Conservation (phyloP, 2,113 vertebrate genomes). For the Astur gentilis region DNA sequence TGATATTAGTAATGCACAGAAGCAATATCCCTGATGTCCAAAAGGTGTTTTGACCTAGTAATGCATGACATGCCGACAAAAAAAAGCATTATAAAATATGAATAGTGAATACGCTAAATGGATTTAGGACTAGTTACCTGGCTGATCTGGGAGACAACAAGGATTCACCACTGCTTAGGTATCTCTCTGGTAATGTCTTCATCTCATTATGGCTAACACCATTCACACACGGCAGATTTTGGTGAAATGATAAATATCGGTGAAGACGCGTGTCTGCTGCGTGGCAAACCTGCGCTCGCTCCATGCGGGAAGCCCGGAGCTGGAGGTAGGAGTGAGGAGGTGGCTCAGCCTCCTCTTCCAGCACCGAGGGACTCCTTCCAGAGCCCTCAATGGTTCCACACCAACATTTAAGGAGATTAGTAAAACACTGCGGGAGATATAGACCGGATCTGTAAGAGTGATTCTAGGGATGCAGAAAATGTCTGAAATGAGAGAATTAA, state of each 20-base stretch:
- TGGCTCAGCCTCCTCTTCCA: background rate
- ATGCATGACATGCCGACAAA: background rate
- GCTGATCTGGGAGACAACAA: background rate
- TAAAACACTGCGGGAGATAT: background rate
- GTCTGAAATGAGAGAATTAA: conserved; percentile 30
- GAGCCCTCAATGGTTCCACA: background rate
- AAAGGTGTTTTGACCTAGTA: background rate
- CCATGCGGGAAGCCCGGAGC: background rate
- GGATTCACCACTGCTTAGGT: background rate
- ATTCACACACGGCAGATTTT: background rate
- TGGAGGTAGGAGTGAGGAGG: background rate
- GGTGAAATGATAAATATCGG: background rate
- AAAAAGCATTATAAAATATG: background rate
- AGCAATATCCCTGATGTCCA: background rate
- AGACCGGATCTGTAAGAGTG: background rate
- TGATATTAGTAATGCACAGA: background rate
- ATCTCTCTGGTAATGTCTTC: background rate
- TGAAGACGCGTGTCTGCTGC: background rate
- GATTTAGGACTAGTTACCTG: background rate
- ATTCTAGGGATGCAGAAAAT: conserved; percentile 18
- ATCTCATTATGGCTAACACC: background rate
- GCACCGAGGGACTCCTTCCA: background rate
- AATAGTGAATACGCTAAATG: background rate
- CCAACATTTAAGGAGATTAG: conserved; percentile 20
- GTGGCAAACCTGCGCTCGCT: background rate